Percentiles rank a stretch among this genome's conserved stretches.
These are phyloP conservation scores for Drosophila albomicans DNA, from an alignment of 1,140 invertebrate genomes.

Conservation along the genomic window DNA sequence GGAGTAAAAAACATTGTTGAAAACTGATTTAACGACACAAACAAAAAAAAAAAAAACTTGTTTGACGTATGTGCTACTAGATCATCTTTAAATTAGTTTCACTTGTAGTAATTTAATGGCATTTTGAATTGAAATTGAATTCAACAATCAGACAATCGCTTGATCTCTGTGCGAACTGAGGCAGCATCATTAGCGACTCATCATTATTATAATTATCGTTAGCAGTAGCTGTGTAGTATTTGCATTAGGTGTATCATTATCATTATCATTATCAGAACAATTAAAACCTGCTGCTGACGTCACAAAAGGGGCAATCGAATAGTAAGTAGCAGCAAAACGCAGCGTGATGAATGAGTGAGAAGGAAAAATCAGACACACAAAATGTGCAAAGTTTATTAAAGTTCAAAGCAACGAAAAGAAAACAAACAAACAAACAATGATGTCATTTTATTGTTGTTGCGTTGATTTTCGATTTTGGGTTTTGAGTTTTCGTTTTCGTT, in stretches of 20 bases:
- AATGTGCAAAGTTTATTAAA: conserved; percentile 77
- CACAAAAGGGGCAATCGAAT: conserved; percentile 19
- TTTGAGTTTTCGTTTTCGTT: conserved; percentile 26
- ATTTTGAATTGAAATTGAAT: neutral
- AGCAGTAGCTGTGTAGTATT: neutral
- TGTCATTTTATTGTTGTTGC: conserved; percentile 63
- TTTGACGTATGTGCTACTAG: neutral
- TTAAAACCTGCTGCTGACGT: conserved; percentile 41
- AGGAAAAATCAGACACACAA: conserved; percentile 20
- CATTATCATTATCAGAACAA: conserved; percentile 33
- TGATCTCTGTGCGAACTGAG: conserved; percentile 12
- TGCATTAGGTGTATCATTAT: conserved; percentile 25
- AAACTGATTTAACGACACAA: neutral
- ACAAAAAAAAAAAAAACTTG: neutral
- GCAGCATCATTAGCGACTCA: conserved; percentile 18
- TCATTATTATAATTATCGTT: conserved; percentile 6
- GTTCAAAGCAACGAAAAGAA: conserved; percentile 52
- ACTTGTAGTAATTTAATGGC: neutral
- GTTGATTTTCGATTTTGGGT: conserved; percentile 32
- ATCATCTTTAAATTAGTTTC: no score
- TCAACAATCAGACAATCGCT: neutral
- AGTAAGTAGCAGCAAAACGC: conserved; percentile 16
- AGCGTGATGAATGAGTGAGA: conserved; percentile 36
- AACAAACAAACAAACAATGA: conserved; percentile 54
- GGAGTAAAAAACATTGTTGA: neutral